Evolutionary conservation across 2,113 vertebrate genomes (phyloP).

Genomic region (Indicator indicator): DNA sequence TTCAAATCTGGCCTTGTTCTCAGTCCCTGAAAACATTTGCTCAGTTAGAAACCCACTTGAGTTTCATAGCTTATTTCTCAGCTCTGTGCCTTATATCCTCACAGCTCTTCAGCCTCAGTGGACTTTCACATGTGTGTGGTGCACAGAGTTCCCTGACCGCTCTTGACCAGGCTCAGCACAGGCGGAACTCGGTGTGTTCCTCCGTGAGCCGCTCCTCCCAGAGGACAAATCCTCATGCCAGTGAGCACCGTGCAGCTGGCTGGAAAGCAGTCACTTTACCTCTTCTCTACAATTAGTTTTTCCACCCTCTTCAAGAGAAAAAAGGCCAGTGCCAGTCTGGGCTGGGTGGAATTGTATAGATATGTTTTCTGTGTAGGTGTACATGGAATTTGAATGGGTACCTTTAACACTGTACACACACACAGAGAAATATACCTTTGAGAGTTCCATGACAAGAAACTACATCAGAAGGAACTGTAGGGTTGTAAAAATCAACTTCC

Average conservation of each 20-base stretch:
- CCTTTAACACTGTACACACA: not conserved
- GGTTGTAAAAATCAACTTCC: not conserved
- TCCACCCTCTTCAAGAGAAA: not conserved
- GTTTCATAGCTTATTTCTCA: not conserved
- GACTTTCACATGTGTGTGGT: not conserved
- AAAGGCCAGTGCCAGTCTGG: not conserved
- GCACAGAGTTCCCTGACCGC: not conserved
- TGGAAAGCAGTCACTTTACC: not conserved
- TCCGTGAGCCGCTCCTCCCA: not conserved
- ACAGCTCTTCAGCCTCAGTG: not conserved
- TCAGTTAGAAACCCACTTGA: not conserved
- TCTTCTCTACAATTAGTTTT: not conserved
- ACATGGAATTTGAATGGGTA: not conserved
- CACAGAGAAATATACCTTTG: not conserved
- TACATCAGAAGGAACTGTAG: not conserved
- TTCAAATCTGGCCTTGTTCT: not conserved
- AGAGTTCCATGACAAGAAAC: not conserved
- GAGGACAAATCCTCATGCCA: not conserved
- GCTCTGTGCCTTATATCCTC: not conserved
- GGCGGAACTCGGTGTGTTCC: rapidly evolving
- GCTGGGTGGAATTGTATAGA: not conserved
- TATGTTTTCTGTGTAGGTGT: not conserved
- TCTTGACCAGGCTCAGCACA: rapidly evolving
- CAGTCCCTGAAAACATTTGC: not conserved
- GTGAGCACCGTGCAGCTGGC: rapidly evolving